A percentile compares a stretch with the other conserved stretches of the same genome.
Conservation (phyloP, 1,140 invertebrate species). For the Cheumatopsyche charites region DNA sequence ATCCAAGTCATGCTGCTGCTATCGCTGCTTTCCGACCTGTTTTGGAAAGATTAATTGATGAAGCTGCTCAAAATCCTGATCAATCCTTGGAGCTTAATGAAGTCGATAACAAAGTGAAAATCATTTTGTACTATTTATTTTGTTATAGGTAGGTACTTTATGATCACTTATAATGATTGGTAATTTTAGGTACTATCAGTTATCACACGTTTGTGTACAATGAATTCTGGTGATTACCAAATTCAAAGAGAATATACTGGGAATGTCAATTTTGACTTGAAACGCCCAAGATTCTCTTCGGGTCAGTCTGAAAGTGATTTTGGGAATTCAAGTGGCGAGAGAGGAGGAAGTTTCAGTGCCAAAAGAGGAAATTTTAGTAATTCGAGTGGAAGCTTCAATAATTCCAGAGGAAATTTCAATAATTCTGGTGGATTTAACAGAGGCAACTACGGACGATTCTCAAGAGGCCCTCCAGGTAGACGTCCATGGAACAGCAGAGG, state of each 20-base stretch:
- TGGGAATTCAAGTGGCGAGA: background rate
- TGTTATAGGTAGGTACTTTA: conserved; percentile 32
- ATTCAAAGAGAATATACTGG: conserved; percentile 62
- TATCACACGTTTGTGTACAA: conserved; percentile 71
- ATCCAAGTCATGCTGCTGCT: conserved; percentile 75
- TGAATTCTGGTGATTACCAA: conserved; percentile 74
- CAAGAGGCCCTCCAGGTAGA: background rate
- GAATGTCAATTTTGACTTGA: conserved; percentile 52
- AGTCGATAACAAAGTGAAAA: conserved; percentile 59
- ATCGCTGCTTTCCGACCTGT: conserved; percentile 87
- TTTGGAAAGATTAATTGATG: conserved; percentile 83
- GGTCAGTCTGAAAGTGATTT: background rate
- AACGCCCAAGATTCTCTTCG: conserved; percentile 50
- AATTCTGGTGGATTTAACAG: background rate
- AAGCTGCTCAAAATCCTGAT: conserved; percentile 80
- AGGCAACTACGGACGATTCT: no score
- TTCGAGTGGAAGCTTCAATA: conserved; percentile 45
- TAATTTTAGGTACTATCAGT: conserved; percentile 65
- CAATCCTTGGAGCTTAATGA: conserved; percentile 63
- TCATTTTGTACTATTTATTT: conserved; percentile 50
- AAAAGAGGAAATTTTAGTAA: conserved; percentile 36
- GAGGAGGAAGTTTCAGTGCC: background rate
- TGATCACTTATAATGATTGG: background rate
- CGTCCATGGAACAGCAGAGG: background rate
- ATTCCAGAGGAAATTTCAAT: conserved; percentile 39